These are phyloP conservation scores for Trissoscelio sp. DNA, from an alignment of 2,888 invertebrate genomes.

Conservation along the genomic window DNA sequence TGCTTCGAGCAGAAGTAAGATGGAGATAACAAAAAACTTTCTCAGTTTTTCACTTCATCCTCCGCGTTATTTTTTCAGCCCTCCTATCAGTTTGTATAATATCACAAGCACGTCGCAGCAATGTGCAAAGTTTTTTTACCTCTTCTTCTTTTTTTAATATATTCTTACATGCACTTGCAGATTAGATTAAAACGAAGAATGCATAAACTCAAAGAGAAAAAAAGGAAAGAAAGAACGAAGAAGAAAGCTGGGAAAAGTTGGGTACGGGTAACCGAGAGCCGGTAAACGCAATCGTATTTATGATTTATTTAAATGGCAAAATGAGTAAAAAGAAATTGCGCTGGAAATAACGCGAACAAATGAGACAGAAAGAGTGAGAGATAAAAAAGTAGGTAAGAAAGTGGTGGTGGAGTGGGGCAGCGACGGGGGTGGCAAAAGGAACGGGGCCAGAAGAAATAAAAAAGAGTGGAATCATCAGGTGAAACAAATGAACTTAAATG, in stretches of 20 bases:
- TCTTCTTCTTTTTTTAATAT: slow-evolving; percentile 77
- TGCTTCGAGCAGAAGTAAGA: slow-evolving; percentile 49
- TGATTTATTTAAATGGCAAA: slow-evolving; percentile 80
- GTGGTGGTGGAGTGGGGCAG: slow-evolving; percentile 1
- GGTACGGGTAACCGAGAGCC: slow-evolving; percentile 66
- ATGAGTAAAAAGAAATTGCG: slow-evolving; percentile 68
- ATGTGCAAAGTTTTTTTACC: slow-evolving; percentile 78
- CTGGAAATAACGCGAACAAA: slow-evolving; percentile 61
- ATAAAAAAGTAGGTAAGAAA: slow-evolving; percentile 44
- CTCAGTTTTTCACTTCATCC: slow-evolving; percentile 61
- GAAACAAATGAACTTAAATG: slow-evolving; percentile 70
- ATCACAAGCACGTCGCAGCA: slow-evolving; percentile 77
- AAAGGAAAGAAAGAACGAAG: slow-evolving; percentile 49
- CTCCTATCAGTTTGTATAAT: slow-evolving; percentile 76
- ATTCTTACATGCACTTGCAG: slow-evolving; percentile 82
- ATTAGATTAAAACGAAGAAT: slow-evolving; percentile 83
- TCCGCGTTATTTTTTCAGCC: slow-evolving; percentile 54
- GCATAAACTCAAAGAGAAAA: slow-evolving; percentile 75
- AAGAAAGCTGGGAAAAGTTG: slow-evolving; percentile 66
- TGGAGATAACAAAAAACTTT: slow-evolving; percentile 44
- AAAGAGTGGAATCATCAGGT: slow-evolving; percentile 64
- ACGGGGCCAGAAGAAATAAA: slow-evolving; percentile 44
- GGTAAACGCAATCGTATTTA: slow-evolving; percentile 78
- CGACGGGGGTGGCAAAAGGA: slow-evolving; percentile 1
- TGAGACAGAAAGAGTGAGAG: slow-evolving; percentile 65